Evolutionary conservation across 2,113 vertebrate genomes (phyloP), one percentile per base, ranked within the genome.

Genomic region (Xyrauchen texanus): DNA sequence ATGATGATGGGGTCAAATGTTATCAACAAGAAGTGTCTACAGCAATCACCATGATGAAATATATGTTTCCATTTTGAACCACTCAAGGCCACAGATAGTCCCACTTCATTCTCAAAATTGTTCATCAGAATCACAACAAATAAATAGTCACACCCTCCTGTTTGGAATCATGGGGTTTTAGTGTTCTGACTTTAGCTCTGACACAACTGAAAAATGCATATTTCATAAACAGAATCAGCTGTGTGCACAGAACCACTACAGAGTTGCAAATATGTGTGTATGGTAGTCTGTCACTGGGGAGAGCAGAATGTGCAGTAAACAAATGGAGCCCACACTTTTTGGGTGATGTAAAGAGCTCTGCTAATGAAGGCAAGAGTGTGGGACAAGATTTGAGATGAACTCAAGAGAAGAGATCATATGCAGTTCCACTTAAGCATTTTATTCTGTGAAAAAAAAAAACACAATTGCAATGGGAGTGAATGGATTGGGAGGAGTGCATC

Each of bases 371-470:
- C n/a, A 0, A 1, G 8, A 7, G 7, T 1, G 8, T 52, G 21
- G 11, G 13, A 8, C 6, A 9, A 44, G 8, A 3, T 12, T 68
- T 68, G 21, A 68, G 6, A 68, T 52, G 21, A 71, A 71, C 52
- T 60, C 21, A 34, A 34, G 21, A 34, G 21, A 34, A 34, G 4
- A 74, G 5, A 10, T 6, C 2, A 7, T 47, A 12, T 74, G 58
- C 10, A 12, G 8, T 49, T 49, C 45, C 45, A 49, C 6, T 21
- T 34, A 34, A 34, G 21, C 3, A 34, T 8, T 73, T 60, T 57
- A 9, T 44, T 72, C 68, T n/a, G 21, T 44, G 68, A 53, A 72
- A 72, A 7, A 60, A 72, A 34, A 7, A 60, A 72, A 34, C 13
- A 5, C 34, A 72, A 42, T 58, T 5, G 6, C 7, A 46, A 53